Conservation (phyloP, 92 coral and sea anemone genomes). For the Paragorgia papillata region DNA sequence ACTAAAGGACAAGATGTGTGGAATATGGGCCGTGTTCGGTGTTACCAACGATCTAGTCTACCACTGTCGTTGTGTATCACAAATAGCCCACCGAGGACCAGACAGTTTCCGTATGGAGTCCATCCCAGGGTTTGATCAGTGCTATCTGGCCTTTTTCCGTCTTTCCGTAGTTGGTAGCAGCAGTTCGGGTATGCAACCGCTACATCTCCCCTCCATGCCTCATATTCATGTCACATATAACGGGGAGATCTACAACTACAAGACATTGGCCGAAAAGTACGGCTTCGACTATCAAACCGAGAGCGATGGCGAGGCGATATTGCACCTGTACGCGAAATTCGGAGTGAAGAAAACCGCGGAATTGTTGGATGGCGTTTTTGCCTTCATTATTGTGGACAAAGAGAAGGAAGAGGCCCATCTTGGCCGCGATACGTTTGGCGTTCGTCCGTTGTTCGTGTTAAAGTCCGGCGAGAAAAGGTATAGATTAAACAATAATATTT, state of each 20-base stretch:
- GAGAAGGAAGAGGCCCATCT: conserved; percentile 75
- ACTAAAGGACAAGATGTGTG: conserved; percentile 94
- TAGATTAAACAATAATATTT: too few relatives aligned
- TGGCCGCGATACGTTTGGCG: conserved; percentile 93
- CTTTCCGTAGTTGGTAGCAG: conserved; percentile 85
- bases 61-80: conserved; percentile 74
- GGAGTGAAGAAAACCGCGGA: conserved; percentile 85
- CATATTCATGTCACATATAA: conserved; percentile 82
- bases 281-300: conserved; percentile 76
- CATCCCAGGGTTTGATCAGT: conserved; percentile 77
- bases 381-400: conserved; percentile 84
- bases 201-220: conserved; percentile 74
- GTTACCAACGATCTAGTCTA: conserved; percentile 72
- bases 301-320: conserved; percentile 90
- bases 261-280: conserved; percentile 68
- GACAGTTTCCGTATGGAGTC: conserved; percentile 98
- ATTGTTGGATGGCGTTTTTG: conserved; percentile 93
- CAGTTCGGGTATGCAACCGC: conserved; percentile 91
- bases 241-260: conserved; percentile 94
- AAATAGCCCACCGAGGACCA: conserved; percentile 83
- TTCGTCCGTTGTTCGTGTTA: conserved; percentile 88
- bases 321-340: conserved; percentile 83
- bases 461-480: conserved; percentile 21
- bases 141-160: conserved; percentile 86
- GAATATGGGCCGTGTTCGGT: conserved; percentile 95